Conservation (phyloP, 2,797 vertebrate species). For the Gambusia yucatana region DNA sequence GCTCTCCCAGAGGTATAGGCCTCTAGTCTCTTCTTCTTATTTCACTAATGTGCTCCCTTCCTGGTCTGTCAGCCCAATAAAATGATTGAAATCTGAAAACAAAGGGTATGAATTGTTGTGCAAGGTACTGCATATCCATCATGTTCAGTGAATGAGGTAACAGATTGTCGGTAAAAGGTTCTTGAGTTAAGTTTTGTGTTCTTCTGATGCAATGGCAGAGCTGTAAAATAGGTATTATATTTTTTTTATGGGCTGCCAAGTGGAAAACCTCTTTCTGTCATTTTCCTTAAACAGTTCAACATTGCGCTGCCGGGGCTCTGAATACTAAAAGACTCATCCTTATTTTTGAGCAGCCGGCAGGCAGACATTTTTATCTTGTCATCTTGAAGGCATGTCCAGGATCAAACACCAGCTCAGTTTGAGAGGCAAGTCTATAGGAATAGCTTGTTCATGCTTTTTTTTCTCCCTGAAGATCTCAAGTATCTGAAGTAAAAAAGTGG, state of each 20-base stretch:
- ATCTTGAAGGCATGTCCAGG: slow-evolving; percentile 40
- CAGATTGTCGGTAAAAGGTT: slow-evolving; percentile 1
- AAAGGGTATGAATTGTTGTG: background rate
- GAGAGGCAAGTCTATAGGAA: slow-evolving; percentile 37
- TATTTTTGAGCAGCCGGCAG: slow-evolving; percentile 34
- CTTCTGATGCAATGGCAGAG: background rate
- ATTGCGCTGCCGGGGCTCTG: slow-evolving; percentile 21
- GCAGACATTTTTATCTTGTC: slow-evolving; percentile 34
- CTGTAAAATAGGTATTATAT: slow-evolving; percentile 6
- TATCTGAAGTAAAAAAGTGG: slow-evolving; percentile 40
- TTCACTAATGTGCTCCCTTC: background rate
- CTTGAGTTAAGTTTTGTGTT: slow-evolving; percentile 1
- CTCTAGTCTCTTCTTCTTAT: background rate
- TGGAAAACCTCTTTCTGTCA: slow-evolving; percentile 28
- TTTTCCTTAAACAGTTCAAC: slow-evolving; percentile 15
- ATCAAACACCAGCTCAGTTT: slow-evolving; percentile 58
- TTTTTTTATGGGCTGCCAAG: slow-evolving; percentile 26
- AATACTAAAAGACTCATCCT: slow-evolving; percentile 23
- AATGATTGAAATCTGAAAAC: background rate
- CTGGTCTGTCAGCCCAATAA: background rate
- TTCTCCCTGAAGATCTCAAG: slow-evolving; percentile 39
- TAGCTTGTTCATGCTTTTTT: slow-evolving; percentile 28
- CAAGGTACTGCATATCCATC: background rate
- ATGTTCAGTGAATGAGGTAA: slow-evolving; percentile 3
- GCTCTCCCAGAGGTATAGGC: background rate